phyloP scores from a whole-genome alignment of 2,888 invertebrate species.

The Macrophya alboannulata region DNA sequence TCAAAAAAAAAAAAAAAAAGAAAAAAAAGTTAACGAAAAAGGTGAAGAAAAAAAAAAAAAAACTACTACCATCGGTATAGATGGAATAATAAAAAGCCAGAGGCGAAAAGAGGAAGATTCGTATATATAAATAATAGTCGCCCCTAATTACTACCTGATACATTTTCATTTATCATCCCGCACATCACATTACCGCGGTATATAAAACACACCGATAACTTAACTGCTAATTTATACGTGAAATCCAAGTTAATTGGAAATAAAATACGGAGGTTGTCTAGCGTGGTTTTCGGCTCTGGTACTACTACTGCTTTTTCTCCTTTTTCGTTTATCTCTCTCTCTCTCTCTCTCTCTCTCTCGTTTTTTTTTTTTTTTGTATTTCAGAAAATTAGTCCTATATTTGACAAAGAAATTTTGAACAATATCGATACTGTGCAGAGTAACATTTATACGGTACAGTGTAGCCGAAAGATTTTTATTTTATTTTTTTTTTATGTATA shows the following conservation, averaged over 20 bases:
- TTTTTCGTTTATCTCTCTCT: not conserved
- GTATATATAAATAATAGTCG: constrained; percentile 28
- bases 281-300: not conserved
- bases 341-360: not conserved
- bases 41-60: not conserved
- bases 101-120: not conserved
- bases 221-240: constrained; percentile 53
- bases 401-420: not conserved
- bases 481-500: not conserved
- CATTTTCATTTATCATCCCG: constrained; percentile 24
- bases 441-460: not conserved
- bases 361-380: not conserved
- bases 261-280: constrained; percentile 48
- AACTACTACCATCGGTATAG: not conserved
- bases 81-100: not conserved
- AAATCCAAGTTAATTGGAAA: constrained; percentile 53
- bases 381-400: not conserved
- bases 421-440: not conserved
- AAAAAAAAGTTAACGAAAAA: not conserved
- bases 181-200: not conserved
- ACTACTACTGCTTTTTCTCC: not conserved
- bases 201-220: constrained; percentile 45
- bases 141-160: constrained; percentile 25
- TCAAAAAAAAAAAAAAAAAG: not conserved
- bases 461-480: not conserved